Evolutionary conservation across 2,113 vertebrate genomes (phyloP), one percentile per base, ranked within the genome.

Genomic region (Pipa parva): DNA sequence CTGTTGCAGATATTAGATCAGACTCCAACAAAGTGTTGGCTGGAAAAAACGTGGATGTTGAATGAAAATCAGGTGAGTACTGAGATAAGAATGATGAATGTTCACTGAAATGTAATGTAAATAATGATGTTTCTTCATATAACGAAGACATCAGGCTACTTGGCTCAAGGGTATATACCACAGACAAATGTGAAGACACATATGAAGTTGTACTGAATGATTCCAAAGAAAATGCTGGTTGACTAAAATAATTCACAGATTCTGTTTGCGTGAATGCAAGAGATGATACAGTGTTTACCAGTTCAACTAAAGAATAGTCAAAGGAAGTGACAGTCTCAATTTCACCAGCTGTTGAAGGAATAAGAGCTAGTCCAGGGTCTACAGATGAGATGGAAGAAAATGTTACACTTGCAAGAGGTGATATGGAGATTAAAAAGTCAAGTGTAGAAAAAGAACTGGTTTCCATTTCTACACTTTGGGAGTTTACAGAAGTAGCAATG

Each of bases 31-130:
- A 18, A 49, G 68, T 7, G 49, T 71, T 50, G 74, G 10, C 72
- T 33, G 71, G 24, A 0, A 77, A 49, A 75, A 63, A 24, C 0
- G 63, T 0, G 0, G 66, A 64, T 3, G 67, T 61, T 36, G 67
- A 72, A 7, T 27, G 52, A 51, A 54, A 10, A 24, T 76, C 7
- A 4, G 74, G 13, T 1, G 26, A 75, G 11, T 71, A 56, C 68
- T 71, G 84, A 78, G 83, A 64, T 71, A 52, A 13, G 4, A 68
- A 25, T 1, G 63, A 10, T 25, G 77, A 76, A n/a, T 56, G 25
- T 42, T 72, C 74, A 24, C 74, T 71, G 7, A 58, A 71, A 10
- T 0, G 5, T 37, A 10, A 13, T 33, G 79, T 72, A 56, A 9
- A 29, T 1, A 27, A 15, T 3, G 62, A 72, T 37, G 75, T 71